These are phyloP conservation scores for Datnioides undecimradiatus DNA, from an alignment of 2,113 vertebrate species.

Conservation along the genomic window DNA sequence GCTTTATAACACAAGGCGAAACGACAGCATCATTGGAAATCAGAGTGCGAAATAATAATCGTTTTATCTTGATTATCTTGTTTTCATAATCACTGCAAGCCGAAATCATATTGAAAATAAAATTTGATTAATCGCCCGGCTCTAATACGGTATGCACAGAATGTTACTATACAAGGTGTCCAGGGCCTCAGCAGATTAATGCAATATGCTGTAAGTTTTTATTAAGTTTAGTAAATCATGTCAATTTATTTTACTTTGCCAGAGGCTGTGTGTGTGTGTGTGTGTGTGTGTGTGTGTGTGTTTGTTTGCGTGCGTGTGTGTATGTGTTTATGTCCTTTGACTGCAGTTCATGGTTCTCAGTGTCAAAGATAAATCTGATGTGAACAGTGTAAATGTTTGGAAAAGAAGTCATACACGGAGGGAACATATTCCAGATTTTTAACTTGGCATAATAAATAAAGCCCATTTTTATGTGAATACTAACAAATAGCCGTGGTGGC, in stretches of 20 bases:
- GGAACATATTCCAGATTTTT: neutral
- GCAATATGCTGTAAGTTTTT: neutral
- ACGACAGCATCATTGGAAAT: no score
- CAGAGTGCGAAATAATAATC: no score
- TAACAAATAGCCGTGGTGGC: slow-evolving; percentile 12
- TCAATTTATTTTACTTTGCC: neutral
- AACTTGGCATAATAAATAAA: neutral
- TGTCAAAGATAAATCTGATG: slow-evolving; percentile 17
- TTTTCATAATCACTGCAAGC: no score
- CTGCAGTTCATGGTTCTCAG: neutral
- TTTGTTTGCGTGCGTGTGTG: neutral
- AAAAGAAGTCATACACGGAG: neutral
- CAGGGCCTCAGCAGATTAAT: neutral
- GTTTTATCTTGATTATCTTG: no score
- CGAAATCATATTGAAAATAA: no score
- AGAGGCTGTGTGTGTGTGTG: neutral
- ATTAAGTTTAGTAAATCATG: neutral
- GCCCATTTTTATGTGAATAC: neutral
- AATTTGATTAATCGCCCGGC: no score
- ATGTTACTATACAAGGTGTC: neutral
- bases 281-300: neutral
- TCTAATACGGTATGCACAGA: no score
- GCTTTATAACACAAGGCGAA: no score
- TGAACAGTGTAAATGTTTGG: slow-evolving; percentile 14
- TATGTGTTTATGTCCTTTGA: neutral